phyloP scores from a whole-genome alignment of 2,797 vertebrate genomes.

The Naso thynnoides region DNA sequence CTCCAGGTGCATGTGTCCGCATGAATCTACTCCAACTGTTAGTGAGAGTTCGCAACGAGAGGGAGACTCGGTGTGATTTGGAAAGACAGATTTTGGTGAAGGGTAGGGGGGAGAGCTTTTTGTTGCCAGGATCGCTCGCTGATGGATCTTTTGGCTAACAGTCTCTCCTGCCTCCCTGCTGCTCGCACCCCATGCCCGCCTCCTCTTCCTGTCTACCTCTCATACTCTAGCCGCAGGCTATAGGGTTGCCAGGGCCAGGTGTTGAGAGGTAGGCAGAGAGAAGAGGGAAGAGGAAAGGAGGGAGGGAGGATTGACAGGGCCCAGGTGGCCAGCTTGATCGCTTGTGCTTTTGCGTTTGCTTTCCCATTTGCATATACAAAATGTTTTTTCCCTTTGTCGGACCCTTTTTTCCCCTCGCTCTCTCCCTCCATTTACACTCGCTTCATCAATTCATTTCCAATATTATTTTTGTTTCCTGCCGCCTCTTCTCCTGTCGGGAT shows the following conservation, averaged over 20 bases:
- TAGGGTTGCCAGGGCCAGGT: constrained; percentile 61
- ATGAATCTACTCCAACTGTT: constrained; percentile 54
- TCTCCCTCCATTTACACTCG: constrained; percentile 44
- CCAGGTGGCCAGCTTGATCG: constrained; percentile 71
- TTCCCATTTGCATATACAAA: constrained; percentile 75
- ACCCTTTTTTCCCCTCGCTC: constrained; percentile 47
- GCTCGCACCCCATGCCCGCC: constrained; percentile 34
- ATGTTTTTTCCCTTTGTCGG: constrained; percentile 52
- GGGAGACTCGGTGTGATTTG: constrained; percentile 27
- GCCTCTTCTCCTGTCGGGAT: constrained; percentile 3
- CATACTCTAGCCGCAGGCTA: constrained; percentile 54
- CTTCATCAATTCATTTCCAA: constrained; percentile 54
- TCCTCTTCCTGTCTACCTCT: constrained; percentile 49
- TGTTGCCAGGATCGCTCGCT: constrained; percentile 55
- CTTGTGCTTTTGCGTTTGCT: constrained; percentile 52
- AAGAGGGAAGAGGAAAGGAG: constrained; percentile 23
- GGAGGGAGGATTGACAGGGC: constrained; percentile 61
- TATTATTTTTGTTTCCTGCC: constrained; percentile 36
- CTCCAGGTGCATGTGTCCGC: constrained; percentile 49
- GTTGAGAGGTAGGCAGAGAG: constrained; percentile 50
- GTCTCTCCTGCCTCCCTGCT: constrained; percentile 53
- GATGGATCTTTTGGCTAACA: constrained; percentile 69
- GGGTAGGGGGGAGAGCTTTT: constrained; percentile 19
- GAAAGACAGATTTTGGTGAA: constrained; percentile 51
- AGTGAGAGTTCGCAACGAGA: constrained; percentile 40